phyloP scores from a whole-genome alignment of 2,797 vertebrate genomes.

The Acomys russatus region DNA sequence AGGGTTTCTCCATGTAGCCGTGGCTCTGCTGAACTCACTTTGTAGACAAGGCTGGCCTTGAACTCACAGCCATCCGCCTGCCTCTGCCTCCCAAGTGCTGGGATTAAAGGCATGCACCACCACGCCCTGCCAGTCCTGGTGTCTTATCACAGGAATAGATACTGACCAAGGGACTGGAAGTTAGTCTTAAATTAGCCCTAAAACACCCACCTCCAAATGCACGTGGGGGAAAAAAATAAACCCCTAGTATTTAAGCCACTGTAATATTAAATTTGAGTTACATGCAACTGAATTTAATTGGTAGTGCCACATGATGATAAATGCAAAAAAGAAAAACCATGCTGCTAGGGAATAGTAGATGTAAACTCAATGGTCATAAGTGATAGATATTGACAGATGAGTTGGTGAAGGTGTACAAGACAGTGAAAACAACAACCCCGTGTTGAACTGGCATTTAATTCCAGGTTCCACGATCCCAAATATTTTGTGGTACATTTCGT shows the following conservation, averaged over 20 bases:
- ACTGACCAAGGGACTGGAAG: not conserved
- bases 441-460: not conserved
- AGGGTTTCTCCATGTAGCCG: too few species aligned
- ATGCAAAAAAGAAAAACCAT: not conserved
- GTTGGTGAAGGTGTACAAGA: not conserved
- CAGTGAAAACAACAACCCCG: not conserved
- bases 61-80: too few species aligned
- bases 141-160: not conserved
- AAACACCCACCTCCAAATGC: not conserved
- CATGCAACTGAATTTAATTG: not conserved
- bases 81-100: too few species aligned
- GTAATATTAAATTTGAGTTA: not conserved
- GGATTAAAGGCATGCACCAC: too few species aligned
- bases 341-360: not conserved
- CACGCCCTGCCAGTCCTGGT: too few species aligned
- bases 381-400: not conserved
- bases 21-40: too few species aligned
- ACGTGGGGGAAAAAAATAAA: slow-evolving; percentile 25
- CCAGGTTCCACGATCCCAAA: not conserved
- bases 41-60: too few species aligned
- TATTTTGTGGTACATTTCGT: not conserved
- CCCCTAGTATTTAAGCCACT: not conserved
- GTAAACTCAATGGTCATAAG: not conserved
- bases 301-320: slow-evolving; percentile 33
- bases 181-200: not conserved